Base-by-base conservation (phyloP, 1,140 invertebrate species). In the Drosophila kanapiae region DNA sequence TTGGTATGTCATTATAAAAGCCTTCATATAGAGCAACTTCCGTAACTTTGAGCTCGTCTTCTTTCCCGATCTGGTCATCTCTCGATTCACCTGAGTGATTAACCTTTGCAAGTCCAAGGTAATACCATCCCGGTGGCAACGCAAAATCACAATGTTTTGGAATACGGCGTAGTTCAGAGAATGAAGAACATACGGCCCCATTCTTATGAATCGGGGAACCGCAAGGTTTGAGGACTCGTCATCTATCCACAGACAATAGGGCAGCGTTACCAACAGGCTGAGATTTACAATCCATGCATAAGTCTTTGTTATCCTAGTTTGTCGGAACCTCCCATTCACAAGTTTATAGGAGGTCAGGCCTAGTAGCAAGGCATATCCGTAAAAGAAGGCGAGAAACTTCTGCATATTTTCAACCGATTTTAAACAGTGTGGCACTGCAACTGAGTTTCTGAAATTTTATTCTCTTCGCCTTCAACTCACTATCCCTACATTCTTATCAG, bases 401-500 rank as follows among this genome's bases (percentile, higher is more conserved):
- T 51, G 14, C 49, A 51, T 51, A 31, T 29, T 31, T 29, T 13
- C 4, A 5, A 53, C 49, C 29, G n/a, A 31, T 53, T 53, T 53
- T 10, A 13, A 53, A 11, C 10, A 33, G 27, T 16, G 6, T 14
- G 7, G 5, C 27, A 18, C n/a, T 33, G 49, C 10, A 13, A 53
- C 49, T 53, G 48, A 48, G 18, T 23, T 3, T 27, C 4, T 27
- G 9, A 51, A n/a, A 31, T 23, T 3, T 13, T 1, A 3, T 29
- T 29, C 13, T 8, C 7, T 27, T n/a, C 0, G 9, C 23, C 11
- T 27, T 27, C 29, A 2, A 29, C 27, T 49, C 4, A n/a, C 4
- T 49, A 49, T 29, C 14, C 8, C 3, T 29, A 31, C 8, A 10
- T 31, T 0, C 13, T 49, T 49, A 49, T 49, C 47, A 8, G n/a